Conservation (phyloP, 2,113 vertebrate genomes). For the Otolemur garnettii region DNA sequence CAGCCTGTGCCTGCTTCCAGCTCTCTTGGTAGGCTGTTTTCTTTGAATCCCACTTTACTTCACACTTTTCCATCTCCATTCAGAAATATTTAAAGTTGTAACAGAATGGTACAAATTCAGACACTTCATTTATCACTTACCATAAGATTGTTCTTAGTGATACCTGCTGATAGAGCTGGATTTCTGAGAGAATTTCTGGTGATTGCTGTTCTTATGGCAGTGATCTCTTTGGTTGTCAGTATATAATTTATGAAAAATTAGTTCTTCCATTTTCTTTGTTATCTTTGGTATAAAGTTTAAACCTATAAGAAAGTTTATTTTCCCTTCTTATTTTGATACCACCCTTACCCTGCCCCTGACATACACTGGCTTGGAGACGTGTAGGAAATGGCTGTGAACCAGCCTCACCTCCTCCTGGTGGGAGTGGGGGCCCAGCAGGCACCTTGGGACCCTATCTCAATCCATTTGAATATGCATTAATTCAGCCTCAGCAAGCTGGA, state of each 20-base stretch:
- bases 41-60: not conserved
- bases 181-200: not conserved
- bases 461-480: not conserved
- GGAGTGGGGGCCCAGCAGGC: not conserved
- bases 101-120: not conserved
- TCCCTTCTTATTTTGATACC: not conserved
- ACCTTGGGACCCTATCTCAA: not conserved
- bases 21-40: not conserved
- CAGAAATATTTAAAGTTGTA: constrained; percentile 1
- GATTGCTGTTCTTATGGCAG: not conserved
- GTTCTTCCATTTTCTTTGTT: not conserved
- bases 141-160: not conserved
- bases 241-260: constrained; percentile 1
- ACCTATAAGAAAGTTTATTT: not conserved
- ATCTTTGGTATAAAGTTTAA: not conserved
- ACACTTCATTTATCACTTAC: not conserved
- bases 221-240: not conserved
- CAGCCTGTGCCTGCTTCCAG: not conserved
- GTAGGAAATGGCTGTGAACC: not conserved
- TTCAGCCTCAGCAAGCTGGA: not conserved
- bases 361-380: not conserved
- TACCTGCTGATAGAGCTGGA: not conserved
- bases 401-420: not conserved
- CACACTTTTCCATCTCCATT: not conserved
- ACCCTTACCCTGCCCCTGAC: rapidly evolving